Base-by-base conservation (phyloP, 2,888 invertebrate species). In the Dastarcus helophoroides region DNA sequence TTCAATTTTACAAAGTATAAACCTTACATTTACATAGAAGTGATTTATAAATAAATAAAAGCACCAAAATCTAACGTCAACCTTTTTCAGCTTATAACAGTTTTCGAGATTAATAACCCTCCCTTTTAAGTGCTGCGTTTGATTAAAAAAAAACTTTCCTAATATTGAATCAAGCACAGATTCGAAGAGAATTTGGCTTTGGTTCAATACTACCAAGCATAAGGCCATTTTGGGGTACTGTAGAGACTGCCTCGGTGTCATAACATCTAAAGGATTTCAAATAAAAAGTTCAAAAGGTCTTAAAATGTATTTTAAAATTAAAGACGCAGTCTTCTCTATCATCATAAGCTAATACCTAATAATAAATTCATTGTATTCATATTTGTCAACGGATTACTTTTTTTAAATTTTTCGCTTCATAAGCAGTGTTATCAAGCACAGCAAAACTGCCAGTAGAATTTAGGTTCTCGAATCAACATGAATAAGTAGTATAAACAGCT, bases 281-380 rank as follows among this genome's bases (percentile, higher is more conserved):
- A 51, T 43, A 46, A 53, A 54, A 51, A 39, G 47, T 47, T 48
- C 42, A 51, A 53, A 53, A 51, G 45, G 45, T 49, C 47, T 49
- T 51, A 50, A 44, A 48, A 47, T 51, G 51, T 51, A 56, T 46
- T 54, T 48, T 57, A 59, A 54, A 54, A 53, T 57, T 54, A 56
- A 47, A 48, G 54, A 58, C 58, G 61, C 61, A 61, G 60, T 61
- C 60, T 61, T 60, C 50, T 56, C 57, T 60, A 60, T 40, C 53
- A 54, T 58, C 50, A 51, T 54, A 54, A 45, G 51, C 56, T 56
- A 58, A 55, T 48, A 53, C 53, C 57, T 61, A 59, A 58, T 53
- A 57, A 56, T 61, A 62, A 61, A 60, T 62, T 62, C 62, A 61
- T 62, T 62, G 61, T 62, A 60, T 62, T 54, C 48, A 59, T 59